Percentiles rank a stretch among this genome's conserved stretches.
phyloP scores from a whole-genome alignment of 64 coral and sea anemone species.

The Pocillopora damicornis region DNA sequence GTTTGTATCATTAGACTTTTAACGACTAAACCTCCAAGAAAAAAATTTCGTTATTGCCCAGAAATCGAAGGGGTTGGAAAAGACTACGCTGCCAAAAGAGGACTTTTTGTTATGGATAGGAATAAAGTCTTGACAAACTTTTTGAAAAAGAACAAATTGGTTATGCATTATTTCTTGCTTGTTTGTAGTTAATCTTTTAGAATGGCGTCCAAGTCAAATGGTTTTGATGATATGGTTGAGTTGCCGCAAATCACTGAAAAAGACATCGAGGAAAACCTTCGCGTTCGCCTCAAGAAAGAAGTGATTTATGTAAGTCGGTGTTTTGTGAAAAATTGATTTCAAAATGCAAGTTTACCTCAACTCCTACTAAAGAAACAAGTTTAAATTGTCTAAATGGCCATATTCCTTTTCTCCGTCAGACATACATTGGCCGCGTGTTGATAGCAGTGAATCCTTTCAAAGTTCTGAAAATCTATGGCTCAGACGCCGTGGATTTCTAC shows the following conservation, averaged over 20 bases:
- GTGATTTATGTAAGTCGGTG: constrained; percentile 79
- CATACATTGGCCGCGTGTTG: constrained; percentile 88
- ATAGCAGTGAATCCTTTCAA: constrained; percentile 97
- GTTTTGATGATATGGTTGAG: constrained; percentile 91
- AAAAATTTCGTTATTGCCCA: too few species aligned
- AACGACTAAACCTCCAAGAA: too few species aligned
- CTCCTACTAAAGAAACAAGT: neutral
- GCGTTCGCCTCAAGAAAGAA: constrained; percentile 62
- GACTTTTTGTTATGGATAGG: too few species aligned
- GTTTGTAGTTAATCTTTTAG: neutral
- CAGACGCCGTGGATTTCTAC: constrained; percentile 63
- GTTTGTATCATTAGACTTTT: too few species aligned
- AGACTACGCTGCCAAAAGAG: too few species aligned
- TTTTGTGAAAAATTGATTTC: neutral
- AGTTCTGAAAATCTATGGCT: constrained; percentile 64
- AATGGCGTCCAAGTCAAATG: constrained; percentile 32
- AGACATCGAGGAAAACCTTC: constrained; percentile 76
- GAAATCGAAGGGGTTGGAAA: too few species aligned
- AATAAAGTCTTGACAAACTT: too few species aligned
- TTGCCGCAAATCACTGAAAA: constrained; percentile 67
- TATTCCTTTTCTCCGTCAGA: constrained; percentile 45
- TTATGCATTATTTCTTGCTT: neutral
- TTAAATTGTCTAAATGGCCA: neutral
- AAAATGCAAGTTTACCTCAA: neutral
- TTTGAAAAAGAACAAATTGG: neutral